phyloP scores from a whole-genome alignment of 37 sponge, comb jelly and placozoan genomes.

The Lycopodina hypogea region DNA sequence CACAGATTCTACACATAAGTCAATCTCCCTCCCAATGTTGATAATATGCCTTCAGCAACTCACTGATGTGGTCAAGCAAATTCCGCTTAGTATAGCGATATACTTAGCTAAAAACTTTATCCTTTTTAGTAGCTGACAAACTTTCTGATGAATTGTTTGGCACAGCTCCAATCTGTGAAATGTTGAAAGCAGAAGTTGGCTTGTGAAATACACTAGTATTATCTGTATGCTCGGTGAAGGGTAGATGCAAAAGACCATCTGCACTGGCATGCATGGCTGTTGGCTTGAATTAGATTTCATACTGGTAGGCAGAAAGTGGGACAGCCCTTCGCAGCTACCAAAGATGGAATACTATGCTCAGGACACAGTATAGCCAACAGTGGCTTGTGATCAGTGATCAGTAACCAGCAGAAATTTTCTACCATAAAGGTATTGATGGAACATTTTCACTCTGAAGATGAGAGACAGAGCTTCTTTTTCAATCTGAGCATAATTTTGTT shows the following conservation, averaged over 20 bases:
- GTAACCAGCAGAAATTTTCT: slow-evolving; percentile 45
- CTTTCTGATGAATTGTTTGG: neutral
- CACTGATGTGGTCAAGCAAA: slow-evolving; percentile 15
- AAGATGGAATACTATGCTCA: slow-evolving; percentile 15
- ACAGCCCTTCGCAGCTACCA: slow-evolving; percentile 56
- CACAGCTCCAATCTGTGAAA: slow-evolving; percentile 1
- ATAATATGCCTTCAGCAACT: neutral
- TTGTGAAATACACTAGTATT: no score
- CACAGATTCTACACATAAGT: slow-evolving; percentile 43
- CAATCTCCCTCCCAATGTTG: slow-evolving; percentile 31
- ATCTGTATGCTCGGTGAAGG: neutral
- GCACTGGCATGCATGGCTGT: slow-evolving; percentile 52
- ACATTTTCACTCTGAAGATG: slow-evolving; percentile 39
- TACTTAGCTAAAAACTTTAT: neutral
- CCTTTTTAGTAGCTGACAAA: neutral
- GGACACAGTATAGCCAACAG: slow-evolving; percentile 44
- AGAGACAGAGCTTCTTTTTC: slow-evolving; percentile 38
- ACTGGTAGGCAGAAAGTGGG: slow-evolving; percentile 27
- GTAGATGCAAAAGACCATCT: slow-evolving; percentile 47
- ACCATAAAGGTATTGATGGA: slow-evolving; percentile 70
- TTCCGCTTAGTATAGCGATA: slow-evolving; percentile 21
- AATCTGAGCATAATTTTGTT: neutral
- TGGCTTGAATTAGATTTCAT: slow-evolving; percentile 36
- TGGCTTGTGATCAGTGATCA: slow-evolving; percentile 62
- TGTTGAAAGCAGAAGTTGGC: neutral